These are phyloP conservation scores for Platycheirus albimanus DNA, from an alignment of 2,888 invertebrate species.

Conservation along the genomic window DNA sequence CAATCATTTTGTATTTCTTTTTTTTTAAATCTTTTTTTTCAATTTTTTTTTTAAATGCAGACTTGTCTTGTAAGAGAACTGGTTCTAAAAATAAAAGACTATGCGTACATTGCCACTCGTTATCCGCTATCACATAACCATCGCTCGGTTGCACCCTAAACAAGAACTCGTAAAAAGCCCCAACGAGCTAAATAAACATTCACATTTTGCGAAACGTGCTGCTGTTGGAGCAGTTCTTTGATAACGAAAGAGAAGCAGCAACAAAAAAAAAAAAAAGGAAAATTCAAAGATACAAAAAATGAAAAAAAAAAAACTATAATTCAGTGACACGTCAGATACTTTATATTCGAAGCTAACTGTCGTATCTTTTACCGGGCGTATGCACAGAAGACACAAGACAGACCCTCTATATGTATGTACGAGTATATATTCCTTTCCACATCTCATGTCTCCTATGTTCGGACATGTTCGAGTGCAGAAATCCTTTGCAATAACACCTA, in stretches of 20 bases:
- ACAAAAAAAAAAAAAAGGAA: neutral
- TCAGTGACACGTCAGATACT: conserved; percentile 68
- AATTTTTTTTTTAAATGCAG: conserved; percentile 19
- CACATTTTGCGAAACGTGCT: conserved; percentile 69
- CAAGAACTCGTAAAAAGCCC: conserved; percentile 67
- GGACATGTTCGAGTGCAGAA: conserved; percentile 64
- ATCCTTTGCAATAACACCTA: conserved; percentile 61
- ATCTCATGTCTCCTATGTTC: conserved; percentile 49
- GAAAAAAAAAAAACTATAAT: conserved; percentile 30
- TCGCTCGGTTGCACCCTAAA: conserved; percentile 66
- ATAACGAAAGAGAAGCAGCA: neutral
- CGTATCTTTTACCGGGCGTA: conserved; percentile 53
- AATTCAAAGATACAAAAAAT: too few relatives aligned
- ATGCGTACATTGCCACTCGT: conserved; percentile 70
- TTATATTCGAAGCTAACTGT: conserved; percentile 68
- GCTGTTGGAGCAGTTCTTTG: conserved; percentile 20
- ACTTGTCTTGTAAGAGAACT: conserved; percentile 57
- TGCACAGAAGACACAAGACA: conserved; percentile 39
- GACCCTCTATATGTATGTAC: too few relatives aligned
- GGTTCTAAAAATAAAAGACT: conserved; percentile 56
- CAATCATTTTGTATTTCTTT: conserved; percentile 51
- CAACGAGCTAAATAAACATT: conserved; percentile 69
- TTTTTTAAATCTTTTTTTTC: conserved; percentile 10
- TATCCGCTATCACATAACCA: conserved; percentile 68
- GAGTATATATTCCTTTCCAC: conserved; percentile 33